These are phyloP conservation scores for Procambarus clarkii DNA, from an alignment of 1,140 invertebrate genomes.

Conservation along the genomic window DNA sequence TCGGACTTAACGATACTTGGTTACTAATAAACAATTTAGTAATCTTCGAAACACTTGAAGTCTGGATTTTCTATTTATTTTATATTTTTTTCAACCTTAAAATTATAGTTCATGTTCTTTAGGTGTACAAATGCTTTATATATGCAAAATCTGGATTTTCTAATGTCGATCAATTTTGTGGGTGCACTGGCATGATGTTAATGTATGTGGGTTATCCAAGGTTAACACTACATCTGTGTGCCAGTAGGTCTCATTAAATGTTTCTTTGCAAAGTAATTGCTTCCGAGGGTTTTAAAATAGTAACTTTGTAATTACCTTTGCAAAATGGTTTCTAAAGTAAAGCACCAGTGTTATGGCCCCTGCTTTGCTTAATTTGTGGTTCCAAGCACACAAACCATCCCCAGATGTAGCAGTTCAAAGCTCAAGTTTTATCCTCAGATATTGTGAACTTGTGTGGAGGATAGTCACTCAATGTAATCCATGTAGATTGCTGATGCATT, in stretches of 20 bases:
- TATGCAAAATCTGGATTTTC: slow-evolving; percentile 19
- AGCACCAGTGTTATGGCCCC: slow-evolving; percentile 28
- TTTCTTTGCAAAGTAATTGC: neutral
- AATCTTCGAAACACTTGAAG: neutral
- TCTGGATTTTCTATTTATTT: neutral
- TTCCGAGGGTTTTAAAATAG: neutral
- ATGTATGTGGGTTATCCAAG: slow-evolving; percentile 13
- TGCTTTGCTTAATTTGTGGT: neutral
- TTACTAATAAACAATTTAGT: neutral
- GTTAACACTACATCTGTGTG: slow-evolving; percentile 2
- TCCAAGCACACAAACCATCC: slow-evolving; percentile 4
- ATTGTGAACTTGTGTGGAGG: neutral
- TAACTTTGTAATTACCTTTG: neutral
- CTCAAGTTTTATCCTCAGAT: slow-evolving; percentile 7
- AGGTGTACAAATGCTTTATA: slow-evolving; percentile 39
- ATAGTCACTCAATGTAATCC: slow-evolving; percentile 3
- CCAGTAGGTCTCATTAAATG: neutral
- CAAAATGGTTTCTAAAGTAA: neutral
- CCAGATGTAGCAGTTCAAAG: neutral
- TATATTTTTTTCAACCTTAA: neutral
- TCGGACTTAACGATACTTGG: neutral
- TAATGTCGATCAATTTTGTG: slow-evolving; percentile 16
- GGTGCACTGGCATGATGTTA: slow-evolving; percentile 24
- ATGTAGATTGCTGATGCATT: slow-evolving; percentile 32
- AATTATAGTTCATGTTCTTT: slow-evolving; percentile 31